Evolutionary conservation across 1,140 invertebrate species (phyloP), one percentile per base, ranked within the genome.

Genomic region (Rhyzopertha dominica): DNA sequence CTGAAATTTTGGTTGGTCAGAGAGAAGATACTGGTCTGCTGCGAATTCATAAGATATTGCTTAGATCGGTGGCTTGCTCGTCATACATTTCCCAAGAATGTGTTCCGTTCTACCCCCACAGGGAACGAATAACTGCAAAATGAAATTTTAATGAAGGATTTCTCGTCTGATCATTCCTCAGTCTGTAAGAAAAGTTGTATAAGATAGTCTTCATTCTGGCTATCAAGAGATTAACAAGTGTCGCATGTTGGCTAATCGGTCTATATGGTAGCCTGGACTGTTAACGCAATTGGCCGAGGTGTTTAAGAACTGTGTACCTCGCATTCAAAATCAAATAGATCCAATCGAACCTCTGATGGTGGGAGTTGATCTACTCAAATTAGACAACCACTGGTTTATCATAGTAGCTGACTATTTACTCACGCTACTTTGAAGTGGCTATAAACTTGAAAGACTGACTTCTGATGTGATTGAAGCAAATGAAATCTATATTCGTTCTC

Each of bases 391-490:
- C 0, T 34, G 24, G 5, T 47, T 26, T 17, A 4, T 47, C 14
- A 14, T 47, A 9, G 17, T 34, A 5, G 22, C 23, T 20, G 45
- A 42, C 22, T 47, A 47, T 31, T n/a, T 47, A 47, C 24, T 47
- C 36, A 4, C 39, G 32, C 26, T 45, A 47, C 25, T 8, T 24
- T 14, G 36, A 41, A 10, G 26, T 46, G 4, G 13, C n/a, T 5
- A n/a, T n/a, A 44, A 38, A 22, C 17, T 44, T 7, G 26, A 39
- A 26, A 17, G 7, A 16, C n/a, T 22, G 9, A 43, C 8, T 12
- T 24, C 19, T 14, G 22, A 1, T 8, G 17, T 36, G 3, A 43
- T 43, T n/a, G n/a, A 17, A 36, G 12, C 2, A 22, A 24, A 14
- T 45, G 13, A 45, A 38, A 43, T 29, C 20, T 24, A 36, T 43